phyloP scores from a whole-genome alignment of 2,797 vertebrate species.

The Pampus argenteus region DNA sequence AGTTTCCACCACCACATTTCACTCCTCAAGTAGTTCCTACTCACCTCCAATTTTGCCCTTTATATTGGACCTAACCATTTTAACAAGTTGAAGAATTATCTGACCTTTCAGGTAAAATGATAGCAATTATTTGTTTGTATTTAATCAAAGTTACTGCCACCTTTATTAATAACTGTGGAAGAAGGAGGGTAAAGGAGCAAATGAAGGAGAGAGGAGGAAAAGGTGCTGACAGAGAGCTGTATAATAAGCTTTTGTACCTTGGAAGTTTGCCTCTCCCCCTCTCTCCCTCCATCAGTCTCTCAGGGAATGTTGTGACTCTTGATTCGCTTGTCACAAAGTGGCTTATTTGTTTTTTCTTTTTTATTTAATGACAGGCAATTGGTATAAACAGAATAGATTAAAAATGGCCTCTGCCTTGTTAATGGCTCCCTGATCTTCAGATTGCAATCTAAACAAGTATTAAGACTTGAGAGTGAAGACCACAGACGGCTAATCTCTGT shows the following conservation, averaged over 20 bases:
- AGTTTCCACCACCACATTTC: constrained; percentile 5
- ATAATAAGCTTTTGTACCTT: constrained; percentile 73
- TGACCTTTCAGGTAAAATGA: neutral
- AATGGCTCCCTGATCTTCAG: constrained; percentile 33
- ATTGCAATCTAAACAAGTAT: constrained; percentile 37
- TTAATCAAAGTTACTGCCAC: constrained; percentile 78
- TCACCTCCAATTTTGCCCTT: neutral
- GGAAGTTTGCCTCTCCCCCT: constrained; percentile 34
- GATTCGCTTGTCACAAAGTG: constrained; percentile 31
- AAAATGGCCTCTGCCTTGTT: constrained; percentile 18
- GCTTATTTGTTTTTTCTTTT: constrained; percentile 1
- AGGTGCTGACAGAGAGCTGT: constrained; percentile 73
- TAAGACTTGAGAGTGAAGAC: constrained; percentile 18
- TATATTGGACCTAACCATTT: neutral
- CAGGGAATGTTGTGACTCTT: constrained; percentile 38
- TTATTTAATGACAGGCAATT: neutral
- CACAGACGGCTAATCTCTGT: constrained; percentile 38
- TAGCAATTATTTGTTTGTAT: constrained; percentile 50
- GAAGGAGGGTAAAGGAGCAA: constrained; percentile 64
- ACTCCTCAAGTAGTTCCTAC: neutral
- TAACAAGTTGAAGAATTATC: neutral
- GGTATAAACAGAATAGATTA: constrained; percentile 11
- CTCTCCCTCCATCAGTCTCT: neutral
- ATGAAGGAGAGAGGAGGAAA: constrained; percentile 50
- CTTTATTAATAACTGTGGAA: constrained; percentile 78